A percentile compares a stretch with the other conserved stretches of the same genome.
Conservation (phyloP, 2,797 vertebrate species). For the Limnodromus scolopaceus region DNA sequence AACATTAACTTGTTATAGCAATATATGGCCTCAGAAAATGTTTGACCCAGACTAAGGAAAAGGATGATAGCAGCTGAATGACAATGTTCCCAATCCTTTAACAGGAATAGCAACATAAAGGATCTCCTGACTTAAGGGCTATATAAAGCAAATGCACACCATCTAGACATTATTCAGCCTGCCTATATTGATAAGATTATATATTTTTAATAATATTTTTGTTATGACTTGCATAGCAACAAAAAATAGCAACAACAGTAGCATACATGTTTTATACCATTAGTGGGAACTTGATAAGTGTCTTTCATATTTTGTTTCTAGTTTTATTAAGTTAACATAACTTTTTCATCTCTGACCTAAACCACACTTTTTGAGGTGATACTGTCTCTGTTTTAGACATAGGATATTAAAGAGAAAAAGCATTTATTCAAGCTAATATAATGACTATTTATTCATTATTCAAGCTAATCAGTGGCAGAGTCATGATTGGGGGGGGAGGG, state of each 20-base stretch:
- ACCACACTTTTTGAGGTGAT: neutral
- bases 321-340: neutral
- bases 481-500: fast-evolving
- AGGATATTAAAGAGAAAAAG: neutral
- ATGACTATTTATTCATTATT: neutral
- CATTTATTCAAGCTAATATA: neutral
- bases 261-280: neutral
- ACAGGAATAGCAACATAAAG: constrained; percentile 44
- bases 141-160: constrained; percentile 29
- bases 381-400: neutral
- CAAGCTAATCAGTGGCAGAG: neutral
- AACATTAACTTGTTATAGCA: constrained; percentile 53
- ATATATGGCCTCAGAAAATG: constrained; percentile 1
- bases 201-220: neutral
- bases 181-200: neutral
- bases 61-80: constrained; percentile 35
- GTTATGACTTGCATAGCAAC: neutral
- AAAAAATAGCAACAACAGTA: neutral
- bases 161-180: constrained; percentile 1
- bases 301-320: neutral
- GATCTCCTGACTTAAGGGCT: constrained; percentile 8
- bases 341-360: neutral
- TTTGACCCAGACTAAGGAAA: constrained; percentile 40
- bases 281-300: neutral
- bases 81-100: constrained; percentile 15